Evolutionary conservation across 2,113 vertebrate species (phyloP).

Genomic region (Potamarius usumacintae): DNA sequence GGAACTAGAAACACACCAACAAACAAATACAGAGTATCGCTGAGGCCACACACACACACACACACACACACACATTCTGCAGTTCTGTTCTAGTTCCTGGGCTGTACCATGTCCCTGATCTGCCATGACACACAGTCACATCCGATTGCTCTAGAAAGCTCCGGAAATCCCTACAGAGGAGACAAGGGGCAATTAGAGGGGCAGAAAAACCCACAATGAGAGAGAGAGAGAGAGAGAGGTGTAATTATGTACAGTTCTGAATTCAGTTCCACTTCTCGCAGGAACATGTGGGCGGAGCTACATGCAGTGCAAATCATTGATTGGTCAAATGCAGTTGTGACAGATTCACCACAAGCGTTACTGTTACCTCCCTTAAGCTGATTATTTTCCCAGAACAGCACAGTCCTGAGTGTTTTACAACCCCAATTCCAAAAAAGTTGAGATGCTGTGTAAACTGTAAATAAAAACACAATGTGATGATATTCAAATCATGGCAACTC

Average conservation of each 20-base stretch:
- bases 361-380: too few species aligned
- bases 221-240: neutral
- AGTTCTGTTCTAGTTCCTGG: conserved; percentile 19
- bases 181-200: conserved; percentile 6
- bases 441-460: too few species aligned
- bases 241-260: too few species aligned
- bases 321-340: neutral
- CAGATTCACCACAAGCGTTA: neutral
- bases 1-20: neutral
- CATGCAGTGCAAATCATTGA: neutral
- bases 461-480: too few species aligned
- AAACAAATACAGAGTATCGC: neutral
- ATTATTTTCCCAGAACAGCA: too few species aligned
- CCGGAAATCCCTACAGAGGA: conserved; percentile 31
- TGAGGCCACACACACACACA: neutral
- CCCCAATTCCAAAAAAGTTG: too few species aligned
- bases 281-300: neutral
- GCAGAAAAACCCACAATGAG: neutral
- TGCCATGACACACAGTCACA: conserved; percentile 34
- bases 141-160: conserved; percentile 30
- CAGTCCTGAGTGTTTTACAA: too few species aligned
- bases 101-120: conserved; percentile 12
- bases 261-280: neutral
- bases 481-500: too few species aligned
- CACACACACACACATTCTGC: neutral